Conservation (phyloP, 53 echinoderm and acorn worm species). For the Antedon mediterranea region DNA sequence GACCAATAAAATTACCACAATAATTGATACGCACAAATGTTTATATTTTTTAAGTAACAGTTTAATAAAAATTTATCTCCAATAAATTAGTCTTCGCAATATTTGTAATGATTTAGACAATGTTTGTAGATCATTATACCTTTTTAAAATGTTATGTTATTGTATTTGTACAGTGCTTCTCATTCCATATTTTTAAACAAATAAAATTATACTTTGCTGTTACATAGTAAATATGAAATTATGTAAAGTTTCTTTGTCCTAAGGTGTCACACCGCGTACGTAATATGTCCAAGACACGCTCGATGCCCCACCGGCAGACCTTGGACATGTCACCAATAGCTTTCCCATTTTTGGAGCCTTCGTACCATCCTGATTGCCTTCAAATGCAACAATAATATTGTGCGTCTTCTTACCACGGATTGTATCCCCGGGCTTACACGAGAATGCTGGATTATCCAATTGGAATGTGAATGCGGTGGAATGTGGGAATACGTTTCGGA, state of each 20-base stretch:
- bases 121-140: no score
- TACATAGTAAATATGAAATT: no score
- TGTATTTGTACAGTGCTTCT: no score
- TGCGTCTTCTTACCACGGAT: constrained; percentile 94
- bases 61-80: no score
- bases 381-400: constrained; percentile 86
- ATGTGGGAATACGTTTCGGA: constrained; percentile 90
- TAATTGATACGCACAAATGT: no score
- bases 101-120: no score
- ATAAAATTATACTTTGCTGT: no score
- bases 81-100: no score
- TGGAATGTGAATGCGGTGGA: constrained; percentile 87
- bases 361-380: constrained; percentile 69
- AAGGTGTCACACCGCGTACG: constrained; percentile 74
- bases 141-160: no score
- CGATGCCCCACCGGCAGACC: constrained; percentile 87
- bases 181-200: no score
- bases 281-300: constrained; percentile 97
- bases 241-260: neutral
- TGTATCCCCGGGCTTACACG: constrained; percentile 80
- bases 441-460: constrained; percentile 83
- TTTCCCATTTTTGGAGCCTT: constrained; percentile 99
- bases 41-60: no score
- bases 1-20: no score
- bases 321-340: constrained; percentile 72